These are phyloP conservation scores for Gisinianus flammeolus DNA, from an alignment of 2,888 invertebrate genomes.

Conservation along the genomic window DNA sequence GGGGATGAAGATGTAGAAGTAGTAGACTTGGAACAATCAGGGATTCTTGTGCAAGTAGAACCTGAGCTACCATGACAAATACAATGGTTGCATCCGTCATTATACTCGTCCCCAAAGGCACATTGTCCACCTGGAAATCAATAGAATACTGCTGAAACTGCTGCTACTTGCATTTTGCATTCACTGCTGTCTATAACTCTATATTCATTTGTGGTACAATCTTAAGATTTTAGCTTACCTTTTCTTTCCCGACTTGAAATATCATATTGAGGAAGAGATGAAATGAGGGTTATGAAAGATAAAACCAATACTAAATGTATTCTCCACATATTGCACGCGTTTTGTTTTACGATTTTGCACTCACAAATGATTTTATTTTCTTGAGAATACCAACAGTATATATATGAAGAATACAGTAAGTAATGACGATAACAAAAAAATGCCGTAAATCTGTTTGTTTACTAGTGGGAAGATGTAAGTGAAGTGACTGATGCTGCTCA, in stretches of 20 bases:
- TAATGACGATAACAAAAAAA: too few species aligned
- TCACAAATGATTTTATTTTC: neutral
- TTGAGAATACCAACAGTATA: too few species aligned
- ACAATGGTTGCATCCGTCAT: slow-evolving; percentile 37
- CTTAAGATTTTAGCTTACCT: neutral
- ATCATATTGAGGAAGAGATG: neutral
- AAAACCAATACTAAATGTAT: neutral
- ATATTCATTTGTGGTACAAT: neutral
- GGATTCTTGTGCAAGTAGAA: slow-evolving; percentile 30
- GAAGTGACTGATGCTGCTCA: too few species aligned
- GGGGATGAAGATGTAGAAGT: neutral
- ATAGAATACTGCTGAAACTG: neutral
- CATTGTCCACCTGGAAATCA: slow-evolving; percentile 3
- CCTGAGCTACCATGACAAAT: slow-evolving; percentile 38
- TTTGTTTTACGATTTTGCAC: neutral
- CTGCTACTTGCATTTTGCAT: neutral
- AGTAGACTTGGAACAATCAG: slow-evolving; percentile 9
- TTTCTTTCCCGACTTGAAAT: slow-evolving; percentile 1
- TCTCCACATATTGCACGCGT: neutral
- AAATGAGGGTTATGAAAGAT: neutral
- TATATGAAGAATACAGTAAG: too few species aligned
- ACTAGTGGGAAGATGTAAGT: too few species aligned
- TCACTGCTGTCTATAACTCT: neutral
- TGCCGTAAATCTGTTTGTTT: too few species aligned
- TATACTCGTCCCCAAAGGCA: slow-evolving; percentile 37